Conservation (phyloP, 1,140 invertebrate species). For the Drosophila takahashii region DNA sequence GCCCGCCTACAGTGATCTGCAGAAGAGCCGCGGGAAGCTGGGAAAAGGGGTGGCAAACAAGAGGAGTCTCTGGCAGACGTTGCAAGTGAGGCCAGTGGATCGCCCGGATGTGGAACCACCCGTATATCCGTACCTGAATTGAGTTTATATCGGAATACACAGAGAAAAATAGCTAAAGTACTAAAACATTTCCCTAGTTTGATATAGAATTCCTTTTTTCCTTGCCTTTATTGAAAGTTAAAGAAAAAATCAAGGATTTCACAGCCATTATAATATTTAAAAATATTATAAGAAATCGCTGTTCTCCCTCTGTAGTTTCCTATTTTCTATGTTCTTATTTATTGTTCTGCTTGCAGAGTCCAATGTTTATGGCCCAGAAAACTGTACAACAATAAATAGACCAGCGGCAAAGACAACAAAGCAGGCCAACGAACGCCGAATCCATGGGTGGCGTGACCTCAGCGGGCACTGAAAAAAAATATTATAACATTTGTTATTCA, state of each 20-base stretch:
- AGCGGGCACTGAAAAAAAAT: constrained; percentile 11
- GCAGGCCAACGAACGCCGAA: constrained; percentile 46
- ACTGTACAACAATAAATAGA: constrained; percentile 59
- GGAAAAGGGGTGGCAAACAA: constrained; percentile 11
- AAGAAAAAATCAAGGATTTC: too few relatives aligned
- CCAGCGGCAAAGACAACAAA: constrained; percentile 15
- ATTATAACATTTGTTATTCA: background rate
- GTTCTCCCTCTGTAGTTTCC: background rate
- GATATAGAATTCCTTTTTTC: too few relatives aligned
- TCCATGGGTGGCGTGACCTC: background rate
- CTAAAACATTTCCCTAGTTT: too few relatives aligned
- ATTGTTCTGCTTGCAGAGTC: constrained; percentile 6
- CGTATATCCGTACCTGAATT: constrained; percentile 65
- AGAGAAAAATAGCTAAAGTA: too few relatives aligned
- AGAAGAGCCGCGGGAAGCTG: constrained; percentile 1
- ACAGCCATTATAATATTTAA: too few relatives aligned
- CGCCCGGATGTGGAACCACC: constrained; percentile 36
- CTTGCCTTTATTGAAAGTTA: too few relatives aligned
- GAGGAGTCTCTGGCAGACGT: constrained; percentile 55
- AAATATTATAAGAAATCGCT: too few relatives aligned
- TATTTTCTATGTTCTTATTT: constrained; percentile 9
- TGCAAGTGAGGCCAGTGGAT: constrained; percentile 35
- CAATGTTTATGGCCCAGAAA: constrained; percentile 40
- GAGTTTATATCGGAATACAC: background rate
- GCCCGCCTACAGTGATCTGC: constrained; percentile 58